These are phyloP conservation scores for Pandemis heparana DNA, from an alignment of 2,888 invertebrate species.

Conservation along the genomic window DNA sequence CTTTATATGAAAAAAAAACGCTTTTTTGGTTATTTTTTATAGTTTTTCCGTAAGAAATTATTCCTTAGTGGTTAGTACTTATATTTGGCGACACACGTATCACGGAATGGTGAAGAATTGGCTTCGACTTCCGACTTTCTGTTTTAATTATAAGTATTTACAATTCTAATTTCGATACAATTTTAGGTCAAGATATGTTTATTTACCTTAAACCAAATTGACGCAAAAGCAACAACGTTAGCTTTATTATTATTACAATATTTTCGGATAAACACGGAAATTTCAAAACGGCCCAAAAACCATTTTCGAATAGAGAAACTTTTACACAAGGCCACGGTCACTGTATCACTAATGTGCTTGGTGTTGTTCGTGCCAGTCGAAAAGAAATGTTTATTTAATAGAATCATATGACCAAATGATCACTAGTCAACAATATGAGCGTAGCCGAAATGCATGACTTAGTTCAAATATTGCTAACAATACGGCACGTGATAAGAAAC, in stretches of 20 bases:
- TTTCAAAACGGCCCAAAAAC: neutral
- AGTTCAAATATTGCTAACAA: constrained; percentile 61
- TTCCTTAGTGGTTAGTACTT: too few species aligned
- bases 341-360: constrained; percentile 9
- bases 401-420: constrained; percentile 41
- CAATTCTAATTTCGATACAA: too few species aligned
- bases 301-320: neutral
- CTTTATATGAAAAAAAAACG: too few species aligned
- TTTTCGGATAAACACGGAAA: neutral
- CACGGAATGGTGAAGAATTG: too few species aligned
- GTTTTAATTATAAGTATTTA: too few species aligned
- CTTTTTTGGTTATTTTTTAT: too few species aligned
- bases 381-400: constrained; percentile 36
- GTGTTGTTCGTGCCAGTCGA: constrained; percentile 20
- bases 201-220: neutral
- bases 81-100: too few species aligned
- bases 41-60: too few species aligned
- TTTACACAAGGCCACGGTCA: neutral
- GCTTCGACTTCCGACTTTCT: too few species aligned
- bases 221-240: too few species aligned
- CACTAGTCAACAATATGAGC: constrained; percentile 50
- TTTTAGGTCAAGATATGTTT: too few species aligned
- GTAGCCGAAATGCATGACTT: constrained; percentile 59
- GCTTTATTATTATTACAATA: too few species aligned
- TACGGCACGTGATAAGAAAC: constrained; percentile 64